Conservation (phyloP, 2,797 vertebrate species). For the Clamator glandarius region DNA sequence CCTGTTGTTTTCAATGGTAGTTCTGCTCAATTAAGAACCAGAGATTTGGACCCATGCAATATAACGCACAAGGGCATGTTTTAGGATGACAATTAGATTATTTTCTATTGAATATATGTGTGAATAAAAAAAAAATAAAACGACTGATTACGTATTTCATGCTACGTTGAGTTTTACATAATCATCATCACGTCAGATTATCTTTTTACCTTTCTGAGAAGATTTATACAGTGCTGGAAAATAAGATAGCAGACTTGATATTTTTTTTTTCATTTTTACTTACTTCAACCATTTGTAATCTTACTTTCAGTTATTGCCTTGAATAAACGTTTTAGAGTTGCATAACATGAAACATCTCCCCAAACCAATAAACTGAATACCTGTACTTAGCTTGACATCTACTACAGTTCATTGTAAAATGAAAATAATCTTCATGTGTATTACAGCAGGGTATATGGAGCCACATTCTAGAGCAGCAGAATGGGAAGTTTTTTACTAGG, state of each 20-base stretch:
- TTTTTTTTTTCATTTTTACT: background rate
- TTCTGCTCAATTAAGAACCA: conserved; percentile 49
- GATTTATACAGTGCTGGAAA: background rate
- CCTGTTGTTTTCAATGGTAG: conserved; percentile 47
- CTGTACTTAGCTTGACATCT: background rate
- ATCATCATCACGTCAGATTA: background rate
- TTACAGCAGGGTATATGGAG: background rate
- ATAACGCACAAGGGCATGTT: background rate
- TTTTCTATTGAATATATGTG: background rate
- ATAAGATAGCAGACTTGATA: background rate
- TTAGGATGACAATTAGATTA: background rate
- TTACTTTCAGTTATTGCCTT: background rate
- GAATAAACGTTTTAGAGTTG: background rate
- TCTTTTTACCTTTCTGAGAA: background rate
- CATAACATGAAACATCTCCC: background rate
- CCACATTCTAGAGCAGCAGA: background rate
- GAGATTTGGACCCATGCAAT: background rate
- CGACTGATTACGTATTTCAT: background rate
- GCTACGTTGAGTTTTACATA: background rate
- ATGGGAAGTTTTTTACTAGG: background rate
- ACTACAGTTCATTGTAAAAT: background rate
- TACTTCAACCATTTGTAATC: background rate
- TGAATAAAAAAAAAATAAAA: background rate
- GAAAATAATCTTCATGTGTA: background rate
- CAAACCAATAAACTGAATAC: background rate